Evolutionary conservation across 1,140 invertebrate genomes (phyloP), one percentile per base, ranked within the genome.

Genomic region (Drosophila mojavensis): DNA sequence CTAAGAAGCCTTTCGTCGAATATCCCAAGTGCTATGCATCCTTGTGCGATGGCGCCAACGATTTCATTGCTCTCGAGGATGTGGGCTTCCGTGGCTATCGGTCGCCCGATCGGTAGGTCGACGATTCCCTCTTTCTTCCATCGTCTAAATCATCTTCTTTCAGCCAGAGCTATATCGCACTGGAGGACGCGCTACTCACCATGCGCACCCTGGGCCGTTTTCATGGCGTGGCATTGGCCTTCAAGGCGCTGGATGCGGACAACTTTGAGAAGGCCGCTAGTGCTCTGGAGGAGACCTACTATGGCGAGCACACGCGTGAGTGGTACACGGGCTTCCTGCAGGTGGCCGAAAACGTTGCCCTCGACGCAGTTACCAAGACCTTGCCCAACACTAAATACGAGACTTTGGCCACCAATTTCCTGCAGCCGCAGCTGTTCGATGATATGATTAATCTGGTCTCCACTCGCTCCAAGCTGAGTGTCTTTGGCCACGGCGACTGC

Each of bases 401-500:
- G 78, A 92, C 94, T 28, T 93, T 94, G 83, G 80, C 95, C 68
- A 91, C 94, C 79, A 81, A 94, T 51, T 93, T 94, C 59, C 84
- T 94, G n/a, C 93, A 93, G 5, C 92, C 93, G 0, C 92, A 94
- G 71, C 72, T 93, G 5, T 93, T 81, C 72, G 92, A 91, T 63
- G 92, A 92, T 45, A 66, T 89, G 33, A 85, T 92, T 28, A 73
- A 86, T 28, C 60, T 92, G 39, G 85, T 91, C 1, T 81, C 82
- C 36, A 75, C 75, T 0, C 76, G 79, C 61, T 86, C 81, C 56
- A 83, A 91, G 55, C 36, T 92, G 39, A 94, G 93, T 33, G 94
- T 95, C 0, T 93, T 96, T 24, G 94, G 93, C 7, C 95, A 96
- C 64, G 96, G 96, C 1, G 96, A 96, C 89, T 94, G 94, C 33